A percentile compares a stretch with the other conserved stretches of the same genome.
These are phyloP conservation scores for Erpetoichthys calabaricus DNA, from an alignment of 2,797 vertebrate species.

Conservation along the genomic window DNA sequence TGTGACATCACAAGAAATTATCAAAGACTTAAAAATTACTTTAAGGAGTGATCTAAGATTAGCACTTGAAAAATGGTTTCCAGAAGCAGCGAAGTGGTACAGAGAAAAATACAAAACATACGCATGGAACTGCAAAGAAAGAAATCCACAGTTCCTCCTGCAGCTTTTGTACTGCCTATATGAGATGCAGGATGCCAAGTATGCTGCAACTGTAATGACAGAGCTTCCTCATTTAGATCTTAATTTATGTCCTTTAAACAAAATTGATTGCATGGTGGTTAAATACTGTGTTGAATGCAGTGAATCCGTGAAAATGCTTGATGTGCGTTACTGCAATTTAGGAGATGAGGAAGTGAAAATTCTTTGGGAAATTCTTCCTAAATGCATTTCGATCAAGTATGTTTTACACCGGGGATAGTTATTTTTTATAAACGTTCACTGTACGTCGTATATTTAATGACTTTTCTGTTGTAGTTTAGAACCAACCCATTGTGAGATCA, in stretches of 20 bases:
- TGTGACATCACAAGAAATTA: neutral
- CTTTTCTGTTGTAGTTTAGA: too few species aligned
- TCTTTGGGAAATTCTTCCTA: neutral
- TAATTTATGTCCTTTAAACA: neutral
- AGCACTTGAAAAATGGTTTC: neutral
- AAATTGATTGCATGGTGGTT: neutral
- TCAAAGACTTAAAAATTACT: neutral
- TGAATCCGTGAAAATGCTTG: neutral
- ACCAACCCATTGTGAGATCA: too few species aligned
- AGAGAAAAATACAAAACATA: neutral
- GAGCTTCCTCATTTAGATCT: neutral
- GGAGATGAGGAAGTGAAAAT: neutral
- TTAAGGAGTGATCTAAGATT: neutral
- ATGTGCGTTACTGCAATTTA: neutral
- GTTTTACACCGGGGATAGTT: neutral
- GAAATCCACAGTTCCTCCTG: too few species aligned
- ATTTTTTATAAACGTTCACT: too few species aligned
- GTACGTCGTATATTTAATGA: too few species aligned
- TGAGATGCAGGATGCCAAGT: neutral
- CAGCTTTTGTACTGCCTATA: neutral
- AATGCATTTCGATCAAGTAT: neutral
- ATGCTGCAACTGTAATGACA: neutral
- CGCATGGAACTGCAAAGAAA: too few species aligned
- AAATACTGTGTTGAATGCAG: neutral
- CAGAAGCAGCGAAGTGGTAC: neutral